These are phyloP conservation scores for Pemphredon lugubris DNA, from an alignment of 2,888 invertebrate genomes.

Conservation along the genomic window DNA sequence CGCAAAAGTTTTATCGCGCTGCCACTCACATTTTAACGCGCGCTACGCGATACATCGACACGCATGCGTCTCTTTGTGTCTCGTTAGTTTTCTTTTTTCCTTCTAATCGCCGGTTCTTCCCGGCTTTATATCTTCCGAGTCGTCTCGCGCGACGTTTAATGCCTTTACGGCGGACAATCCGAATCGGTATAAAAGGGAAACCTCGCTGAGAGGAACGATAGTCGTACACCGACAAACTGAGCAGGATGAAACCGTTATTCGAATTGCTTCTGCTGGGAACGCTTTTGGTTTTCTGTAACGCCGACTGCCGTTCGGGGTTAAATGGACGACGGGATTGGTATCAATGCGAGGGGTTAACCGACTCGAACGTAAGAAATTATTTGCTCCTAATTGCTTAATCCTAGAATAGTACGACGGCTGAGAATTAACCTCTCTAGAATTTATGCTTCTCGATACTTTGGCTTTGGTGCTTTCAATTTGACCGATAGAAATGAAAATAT, in stretches of 20 bases:
- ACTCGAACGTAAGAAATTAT: constrained; percentile 31
- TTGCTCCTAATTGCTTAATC: not conserved
- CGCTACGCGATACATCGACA: not conserved
- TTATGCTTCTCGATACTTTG: no score
- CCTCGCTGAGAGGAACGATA: not conserved
- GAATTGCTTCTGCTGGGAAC: constrained; percentile 22
- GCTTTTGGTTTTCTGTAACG: constrained; percentile 22
- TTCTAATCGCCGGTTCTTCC: constrained; percentile 10
- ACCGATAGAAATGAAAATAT: no score
- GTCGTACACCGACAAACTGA: constrained; percentile 1
- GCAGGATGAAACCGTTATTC: constrained; percentile 21
- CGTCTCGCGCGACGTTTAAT: constrained; percentile 13
- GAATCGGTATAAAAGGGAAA: constrained; percentile 39
- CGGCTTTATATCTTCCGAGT: constrained; percentile 12
- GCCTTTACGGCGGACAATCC: not conserved
- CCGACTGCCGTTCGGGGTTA: constrained; percentile 26
- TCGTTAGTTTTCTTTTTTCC: not conserved
- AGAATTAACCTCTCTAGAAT: no score
- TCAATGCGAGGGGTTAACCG: constrained; percentile 36
- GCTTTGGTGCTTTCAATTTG: no score
- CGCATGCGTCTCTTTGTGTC: not conserved
- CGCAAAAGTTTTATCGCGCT: not conserved
- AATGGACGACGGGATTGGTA: constrained; percentile 28
- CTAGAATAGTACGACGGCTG: not conserved
- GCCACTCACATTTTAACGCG: not conserved